phyloP scores from a whole-genome alignment of 2,888 invertebrate species.

The Chrysolina haemoptera region DNA sequence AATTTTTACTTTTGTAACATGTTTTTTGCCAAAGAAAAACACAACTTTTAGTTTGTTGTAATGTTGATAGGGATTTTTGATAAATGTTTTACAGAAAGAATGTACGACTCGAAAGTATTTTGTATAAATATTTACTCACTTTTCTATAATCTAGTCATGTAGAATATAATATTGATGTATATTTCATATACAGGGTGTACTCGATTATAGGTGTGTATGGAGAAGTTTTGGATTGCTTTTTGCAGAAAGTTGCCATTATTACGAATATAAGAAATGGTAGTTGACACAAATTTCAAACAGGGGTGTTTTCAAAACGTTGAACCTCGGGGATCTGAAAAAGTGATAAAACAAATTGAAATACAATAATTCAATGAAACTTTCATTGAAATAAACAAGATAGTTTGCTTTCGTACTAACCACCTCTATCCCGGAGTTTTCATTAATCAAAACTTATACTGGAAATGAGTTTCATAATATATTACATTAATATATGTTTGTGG shows the following conservation, averaged over 20 bases:
- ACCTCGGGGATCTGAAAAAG: background rate
- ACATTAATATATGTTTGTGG: no score
- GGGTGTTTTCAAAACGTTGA: background rate
- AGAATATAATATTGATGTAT: constrained; percentile 43
- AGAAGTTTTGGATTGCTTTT: background rate
- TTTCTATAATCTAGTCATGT: constrained; percentile 55
- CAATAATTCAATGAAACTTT: no score
- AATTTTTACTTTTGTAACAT: constrained; percentile 39
- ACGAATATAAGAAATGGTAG: background rate
- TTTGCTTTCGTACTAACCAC: background rate
- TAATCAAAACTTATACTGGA: background rate
- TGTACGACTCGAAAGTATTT: constrained; percentile 51
- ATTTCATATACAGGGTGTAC: constrained; percentile 25
- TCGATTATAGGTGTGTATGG: constrained; percentile 9
- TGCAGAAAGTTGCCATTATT: background rate
- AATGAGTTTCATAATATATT: no score
- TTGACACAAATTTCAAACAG: background rate
- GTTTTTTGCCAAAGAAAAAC: constrained; percentile 51
- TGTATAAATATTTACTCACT: constrained; percentile 56
- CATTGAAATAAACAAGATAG: background rate
- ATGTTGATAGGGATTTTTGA: constrained; percentile 47
- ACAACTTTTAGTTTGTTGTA: constrained; percentile 43
- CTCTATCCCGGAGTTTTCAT: background rate
- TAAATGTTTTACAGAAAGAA: constrained; percentile 46
- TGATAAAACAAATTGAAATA: no score